Conservation (phyloP, 2,797 vertebrate genomes). For the Propithecus perrieri region DNA sequence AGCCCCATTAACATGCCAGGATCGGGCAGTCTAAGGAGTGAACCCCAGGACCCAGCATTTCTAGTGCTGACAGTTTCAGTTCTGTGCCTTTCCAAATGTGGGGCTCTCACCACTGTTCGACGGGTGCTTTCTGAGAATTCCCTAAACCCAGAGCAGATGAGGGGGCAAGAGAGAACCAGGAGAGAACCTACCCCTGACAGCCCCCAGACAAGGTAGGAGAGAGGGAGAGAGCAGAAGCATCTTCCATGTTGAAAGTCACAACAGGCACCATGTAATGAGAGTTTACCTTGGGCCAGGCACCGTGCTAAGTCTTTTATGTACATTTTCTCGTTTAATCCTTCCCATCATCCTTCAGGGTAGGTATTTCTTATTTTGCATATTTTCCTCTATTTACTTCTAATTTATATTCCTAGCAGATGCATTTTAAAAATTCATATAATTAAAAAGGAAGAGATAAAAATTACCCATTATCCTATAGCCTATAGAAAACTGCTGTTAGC, state of each 20-base stretch:
- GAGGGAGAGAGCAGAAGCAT: neutral
- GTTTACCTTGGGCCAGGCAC: neutral
- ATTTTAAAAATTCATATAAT: neutral
- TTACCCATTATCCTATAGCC: neutral
- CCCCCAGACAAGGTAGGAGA: neutral
- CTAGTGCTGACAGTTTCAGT: neutral
- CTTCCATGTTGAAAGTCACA: neutral
- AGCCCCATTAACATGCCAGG: neutral
- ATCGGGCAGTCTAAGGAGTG: neutral
- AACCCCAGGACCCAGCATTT: no score
- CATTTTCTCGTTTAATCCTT: neutral
- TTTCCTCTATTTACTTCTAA: slow-evolving; percentile 5
- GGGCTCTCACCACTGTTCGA: neutral
- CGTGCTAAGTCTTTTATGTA: neutral
- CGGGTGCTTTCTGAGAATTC: neutral
- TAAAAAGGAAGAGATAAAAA: neutral
- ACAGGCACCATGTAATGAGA: neutral
- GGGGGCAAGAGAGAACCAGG: neutral
- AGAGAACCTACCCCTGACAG: neutral
- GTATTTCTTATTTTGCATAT: neutral
- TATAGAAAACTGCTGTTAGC: neutral
- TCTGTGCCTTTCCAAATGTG: neutral
- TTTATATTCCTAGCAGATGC: neutral
- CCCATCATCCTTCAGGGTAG: neutral
- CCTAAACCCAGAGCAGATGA: neutral